Conservation (phyloP, 2,797 vertebrate species). For the Cyclopterus lumpus region DNA sequence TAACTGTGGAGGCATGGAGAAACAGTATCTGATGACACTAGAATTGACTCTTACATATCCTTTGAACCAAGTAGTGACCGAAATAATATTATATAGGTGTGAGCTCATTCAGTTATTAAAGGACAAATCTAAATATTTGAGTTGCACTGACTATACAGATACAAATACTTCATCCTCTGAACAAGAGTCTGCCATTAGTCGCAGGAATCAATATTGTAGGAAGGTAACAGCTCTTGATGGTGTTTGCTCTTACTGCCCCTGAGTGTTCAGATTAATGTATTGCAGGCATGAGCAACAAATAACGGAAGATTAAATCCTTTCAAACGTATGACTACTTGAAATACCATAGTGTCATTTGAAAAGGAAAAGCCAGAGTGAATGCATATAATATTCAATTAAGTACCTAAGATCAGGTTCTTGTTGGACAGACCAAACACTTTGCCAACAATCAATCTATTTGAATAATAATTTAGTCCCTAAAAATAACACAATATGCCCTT, state of each 20-base stretch:
- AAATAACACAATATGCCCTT: not conserved
- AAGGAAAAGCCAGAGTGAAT: not conserved
- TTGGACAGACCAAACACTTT: not conserved
- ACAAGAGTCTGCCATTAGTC: not conserved
- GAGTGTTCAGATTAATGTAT: constrained; percentile 62
- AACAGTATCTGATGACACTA: constrained; percentile 35
- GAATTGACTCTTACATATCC: constrained; percentile 10
- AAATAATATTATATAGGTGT: not conserved
- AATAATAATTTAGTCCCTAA: not conserved
- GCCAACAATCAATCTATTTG: not conserved
- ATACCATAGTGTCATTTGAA: not conserved
- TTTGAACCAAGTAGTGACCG: not conserved
- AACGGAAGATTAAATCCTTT: not conserved
- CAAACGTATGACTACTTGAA: not conserved
- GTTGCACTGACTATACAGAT: not conserved
- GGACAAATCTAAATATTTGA: not conserved
- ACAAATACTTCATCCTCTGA: not conserved
- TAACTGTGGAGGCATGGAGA: constrained; percentile 13
- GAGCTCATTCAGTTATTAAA: not conserved
- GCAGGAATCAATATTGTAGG: not conserved
- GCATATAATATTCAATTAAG: not conserved
- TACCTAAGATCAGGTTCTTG: not conserved
- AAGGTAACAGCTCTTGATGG: not conserved
- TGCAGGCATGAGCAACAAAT: constrained; percentile 18
- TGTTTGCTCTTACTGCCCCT: constrained; percentile 73